Evolutionary conservation across 1,140 invertebrate genomes (phyloP), one percentile per base, ranked within the genome.

Genomic region (Drosophila pallidifrons): DNA sequence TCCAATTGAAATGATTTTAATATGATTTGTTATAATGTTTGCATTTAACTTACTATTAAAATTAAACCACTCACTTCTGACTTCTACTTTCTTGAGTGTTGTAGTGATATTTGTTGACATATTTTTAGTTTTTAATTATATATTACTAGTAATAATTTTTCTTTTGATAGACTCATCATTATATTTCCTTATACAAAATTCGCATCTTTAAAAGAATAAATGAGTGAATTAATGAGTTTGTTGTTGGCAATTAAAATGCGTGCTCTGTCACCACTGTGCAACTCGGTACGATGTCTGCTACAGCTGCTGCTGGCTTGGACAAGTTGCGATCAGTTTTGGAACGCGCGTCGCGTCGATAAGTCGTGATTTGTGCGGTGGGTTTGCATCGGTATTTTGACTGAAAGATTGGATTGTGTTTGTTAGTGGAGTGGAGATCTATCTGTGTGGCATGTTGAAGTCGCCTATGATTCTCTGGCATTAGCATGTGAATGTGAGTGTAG

Each of bases 291-390:
- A 35, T 13, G 32, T 30, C 47, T 28, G 60, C 25, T 64, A 35
- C 43, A 54, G 52, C 11, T 15, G 58, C 15, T 13, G 51, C 38
- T 54, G 51, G 66, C 52, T 46, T 38, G 55, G 28, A 68, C 75
- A 82, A 81, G 75, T 80, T 63, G 59, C 82, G 82, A 86, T 86
- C 82, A 86, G 68, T 87, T 79, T 66, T 60, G n/a, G 28, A 79
- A 55, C 72, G 66, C 55, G 49, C 69, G 68, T 75, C 66, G 82
- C 54, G 28, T 47, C 30, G 68, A 55, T 41, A 77, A 82, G 83
- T 88, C 79, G 82, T 77, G 82, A 70, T 81, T 86, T 76, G 28
- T 25, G 8, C 54, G 63, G 10, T 47, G 20, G 45, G 32, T 67
- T 32, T 25, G 47, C 6, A 13, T n/a, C 11, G 20, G n/a, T 28